These are phyloP conservation scores for Patella pellucida DNA, from an alignment of 2,888 invertebrate species.

Conservation along the genomic window DNA sequence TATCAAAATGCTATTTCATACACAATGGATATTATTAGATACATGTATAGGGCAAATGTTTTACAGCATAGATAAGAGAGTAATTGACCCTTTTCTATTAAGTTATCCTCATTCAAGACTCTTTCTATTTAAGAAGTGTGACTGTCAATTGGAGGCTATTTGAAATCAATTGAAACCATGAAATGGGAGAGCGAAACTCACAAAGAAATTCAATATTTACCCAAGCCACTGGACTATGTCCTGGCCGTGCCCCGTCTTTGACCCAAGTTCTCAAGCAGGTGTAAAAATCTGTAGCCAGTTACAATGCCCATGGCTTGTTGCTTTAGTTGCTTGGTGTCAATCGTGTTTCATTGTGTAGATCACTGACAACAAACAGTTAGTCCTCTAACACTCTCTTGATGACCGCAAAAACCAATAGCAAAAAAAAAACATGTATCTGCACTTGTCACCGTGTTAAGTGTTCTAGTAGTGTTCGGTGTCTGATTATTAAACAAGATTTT, in stretches of 20 bases:
- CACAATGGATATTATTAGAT: too few species aligned
- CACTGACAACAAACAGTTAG: slow-evolving; percentile 5
- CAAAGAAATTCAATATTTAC: slow-evolving; percentile 1
- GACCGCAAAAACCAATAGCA: neutral
- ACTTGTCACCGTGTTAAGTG: too few species aligned
- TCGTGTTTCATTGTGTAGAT: neutral
- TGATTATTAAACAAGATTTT: too few species aligned
- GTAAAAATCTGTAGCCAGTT: neutral
- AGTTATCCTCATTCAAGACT: too few species aligned
- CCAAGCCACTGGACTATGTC: neutral
- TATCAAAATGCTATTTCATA: too few species aligned
- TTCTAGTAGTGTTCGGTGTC: too few species aligned
- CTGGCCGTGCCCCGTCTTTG: neutral
- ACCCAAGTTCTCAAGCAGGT: neutral
- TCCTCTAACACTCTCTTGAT: slow-evolving; percentile 2
- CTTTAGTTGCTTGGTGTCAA: neutral
- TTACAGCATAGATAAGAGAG: too few species aligned
- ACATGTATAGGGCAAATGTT: too few species aligned
- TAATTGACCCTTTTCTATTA: too few species aligned
- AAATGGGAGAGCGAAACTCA: neutral
- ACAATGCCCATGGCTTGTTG: neutral
- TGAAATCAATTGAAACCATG: neutral
- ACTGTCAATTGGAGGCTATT: slow-evolving; percentile 4
- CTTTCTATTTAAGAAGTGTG: neutral
- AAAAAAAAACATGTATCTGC: neutral